Evolutionary conservation across 2,888 invertebrate species (phyloP).

Genomic region (Rotaria socialis): DNA sequence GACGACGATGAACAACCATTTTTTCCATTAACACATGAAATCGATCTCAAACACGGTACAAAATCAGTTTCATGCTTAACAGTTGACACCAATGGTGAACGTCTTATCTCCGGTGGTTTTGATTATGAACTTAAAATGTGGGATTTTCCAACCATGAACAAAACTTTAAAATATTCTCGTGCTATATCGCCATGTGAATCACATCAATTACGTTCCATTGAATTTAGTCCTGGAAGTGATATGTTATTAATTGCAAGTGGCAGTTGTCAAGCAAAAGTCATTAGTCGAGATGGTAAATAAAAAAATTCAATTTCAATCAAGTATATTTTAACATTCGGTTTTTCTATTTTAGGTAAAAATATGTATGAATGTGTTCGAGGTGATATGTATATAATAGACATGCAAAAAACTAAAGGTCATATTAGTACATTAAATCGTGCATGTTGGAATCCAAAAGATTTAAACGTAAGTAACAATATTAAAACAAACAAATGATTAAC

Average conservation of each 20-base stretch:
- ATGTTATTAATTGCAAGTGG: constrained; percentile 85
- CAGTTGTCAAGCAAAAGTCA: constrained; percentile 74
- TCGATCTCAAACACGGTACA: constrained; percentile 78
- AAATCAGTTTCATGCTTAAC: constrained; percentile 68
- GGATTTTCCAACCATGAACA: constrained; percentile 98
- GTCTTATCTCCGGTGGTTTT: constrained; percentile 68
- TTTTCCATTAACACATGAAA: constrained; percentile 64
- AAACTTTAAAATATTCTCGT: constrained; percentile 80
- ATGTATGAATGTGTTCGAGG: constrained; percentile 62
- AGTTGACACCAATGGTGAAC: constrained; percentile 36
- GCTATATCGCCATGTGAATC: constrained; percentile 87
- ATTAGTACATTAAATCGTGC: constrained; percentile 70
- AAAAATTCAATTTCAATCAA: background rate
- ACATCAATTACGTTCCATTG: constrained; percentile 80
- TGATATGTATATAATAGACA: constrained; percentile 89
- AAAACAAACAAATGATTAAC: too few species aligned
- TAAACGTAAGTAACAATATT: background rate
- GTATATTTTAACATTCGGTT: too few species aligned
- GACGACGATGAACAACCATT: constrained; percentile 50
- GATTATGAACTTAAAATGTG: constrained; percentile 94
- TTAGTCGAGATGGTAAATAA: constrained; percentile 77
- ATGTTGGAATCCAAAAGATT: constrained; percentile 81
- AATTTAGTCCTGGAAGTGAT: constrained; percentile 90
- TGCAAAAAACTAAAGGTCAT: constrained; percentile 73
- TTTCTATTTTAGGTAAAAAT: constrained; percentile 31